Base-by-base conservation (phyloP, 2,113 vertebrate species). In the Cathartes aura region DNA sequence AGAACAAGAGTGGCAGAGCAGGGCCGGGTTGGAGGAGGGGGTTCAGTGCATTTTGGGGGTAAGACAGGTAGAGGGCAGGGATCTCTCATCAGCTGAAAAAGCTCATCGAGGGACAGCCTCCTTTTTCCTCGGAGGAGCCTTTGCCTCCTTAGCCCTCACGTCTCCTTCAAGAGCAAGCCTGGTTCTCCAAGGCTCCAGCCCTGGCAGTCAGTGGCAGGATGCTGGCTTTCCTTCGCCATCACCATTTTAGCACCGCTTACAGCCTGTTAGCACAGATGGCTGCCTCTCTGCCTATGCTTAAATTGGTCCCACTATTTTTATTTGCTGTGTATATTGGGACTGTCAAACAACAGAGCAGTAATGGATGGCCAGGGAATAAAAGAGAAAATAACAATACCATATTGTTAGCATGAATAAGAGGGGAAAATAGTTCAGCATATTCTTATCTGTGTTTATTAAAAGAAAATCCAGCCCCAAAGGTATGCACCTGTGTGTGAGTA, bases 1-100 rank as follows among this genome's bases (percentile, higher is more conserved):
- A 62, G 38, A 64, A 71, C 5, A 59, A n/a, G 18, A 60, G 53
- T 0, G 0, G 38, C n/a, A 74, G 68, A 60, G 34, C 2, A 60
- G 15, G 23, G 2, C 5, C 4, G 20, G 40, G 20, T 4, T 74
- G 68, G 29, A 95, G 30, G 26, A 60, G 12, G 34, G 6, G 12
- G 1, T 19, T 79, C 18, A 48, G 50, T 30, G 48, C 10, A n/a
- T 42, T 94, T 70, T 45, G 29, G 16, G 26, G 42, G 3, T 29
- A 38, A 58, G 23, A 42, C 2, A n/a, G 16, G 19, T 13, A 3
- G 4, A 73, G 9, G 19, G 3, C 5, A 59, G 6, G 11, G 34
- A 70, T 59, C 15, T 58, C 26, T 66, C 56, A 67, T 26, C 32
- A 48, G 15, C 16, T 74, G n/a, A 78, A 73, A 88, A 78, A 66